Evolutionary conservation across 2,797 vertebrate species (phyloP).

Genomic region (Scomberomorus guttatus): DNA sequence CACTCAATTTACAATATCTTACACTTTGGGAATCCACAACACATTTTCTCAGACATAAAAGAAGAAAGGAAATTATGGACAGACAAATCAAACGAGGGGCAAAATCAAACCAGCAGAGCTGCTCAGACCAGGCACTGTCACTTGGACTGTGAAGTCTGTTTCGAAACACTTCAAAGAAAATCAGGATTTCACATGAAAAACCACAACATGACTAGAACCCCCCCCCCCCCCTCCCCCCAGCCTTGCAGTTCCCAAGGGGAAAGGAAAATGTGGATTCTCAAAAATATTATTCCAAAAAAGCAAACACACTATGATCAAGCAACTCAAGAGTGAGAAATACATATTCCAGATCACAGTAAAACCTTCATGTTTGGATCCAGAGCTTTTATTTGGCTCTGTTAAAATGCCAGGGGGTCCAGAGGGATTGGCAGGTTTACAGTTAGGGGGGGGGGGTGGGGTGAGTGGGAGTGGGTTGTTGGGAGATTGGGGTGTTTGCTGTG

Average conservation of each 20-base stretch:
- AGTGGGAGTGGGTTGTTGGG: slow-evolving; percentile 15
- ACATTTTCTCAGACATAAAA: slow-evolving; percentile 70
- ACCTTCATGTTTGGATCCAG: slow-evolving; percentile 59
- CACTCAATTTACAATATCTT: slow-evolving; percentile 74
- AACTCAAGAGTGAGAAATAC: slow-evolving; percentile 72
- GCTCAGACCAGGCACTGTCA: slow-evolving; percentile 46
- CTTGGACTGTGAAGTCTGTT: slow-evolving; percentile 58
- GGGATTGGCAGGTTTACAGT: slow-evolving; percentile 71
- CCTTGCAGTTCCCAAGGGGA: slow-evolving; percentile 38
- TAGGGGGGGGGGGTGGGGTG: not conserved
- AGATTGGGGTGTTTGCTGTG: slow-evolving; percentile 63
- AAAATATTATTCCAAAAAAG: slow-evolving; percentile 67
- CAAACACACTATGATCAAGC: slow-evolving; percentile 63
- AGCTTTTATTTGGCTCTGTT: slow-evolving; percentile 70
- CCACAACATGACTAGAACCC: slow-evolving; percentile 67
- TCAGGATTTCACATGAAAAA: slow-evolving; percentile 66
- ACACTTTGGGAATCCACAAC: slow-evolving; percentile 65
- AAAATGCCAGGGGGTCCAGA: slow-evolving; percentile 61
- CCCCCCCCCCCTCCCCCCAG: slow-evolving; percentile 28
- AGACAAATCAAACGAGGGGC: slow-evolving; percentile 44
- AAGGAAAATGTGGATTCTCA: slow-evolving; percentile 72
- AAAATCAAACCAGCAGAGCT: slow-evolving; percentile 54
- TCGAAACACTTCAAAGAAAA: slow-evolving; percentile 75
- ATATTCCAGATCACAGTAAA: slow-evolving; percentile 72
- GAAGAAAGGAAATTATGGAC: slow-evolving; percentile 53